A percentile compares a stretch with the other conserved stretches of the same genome.
phyloP scores from a whole-genome alignment of 2,888 invertebrate species.

The Diarsia brunnea region DNA sequence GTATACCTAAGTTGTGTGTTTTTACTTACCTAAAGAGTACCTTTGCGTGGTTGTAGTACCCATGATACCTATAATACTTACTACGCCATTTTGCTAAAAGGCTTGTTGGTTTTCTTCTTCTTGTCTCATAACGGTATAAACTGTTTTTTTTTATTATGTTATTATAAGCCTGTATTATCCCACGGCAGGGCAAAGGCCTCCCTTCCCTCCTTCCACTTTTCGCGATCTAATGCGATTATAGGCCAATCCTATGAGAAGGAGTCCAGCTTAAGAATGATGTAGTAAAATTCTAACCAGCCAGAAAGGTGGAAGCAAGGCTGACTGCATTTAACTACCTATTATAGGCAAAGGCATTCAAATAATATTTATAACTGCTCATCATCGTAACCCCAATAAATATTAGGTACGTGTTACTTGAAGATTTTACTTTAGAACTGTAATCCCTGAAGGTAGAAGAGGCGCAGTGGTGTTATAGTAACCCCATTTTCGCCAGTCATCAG shows the following conservation, averaged over 20 bases:
- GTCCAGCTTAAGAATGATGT: background rate
- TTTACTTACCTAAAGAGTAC: constrained; percentile 14
- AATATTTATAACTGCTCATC: background rate
- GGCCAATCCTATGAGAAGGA: too few species aligned
- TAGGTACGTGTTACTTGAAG: background rate
- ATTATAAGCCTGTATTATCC: too few species aligned
- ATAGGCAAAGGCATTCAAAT: background rate
- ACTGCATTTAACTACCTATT: background rate
- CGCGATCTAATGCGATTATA: too few species aligned
- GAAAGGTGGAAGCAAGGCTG: background rate
- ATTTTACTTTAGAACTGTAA: background rate
- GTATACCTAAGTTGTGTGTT: constrained; percentile 34
- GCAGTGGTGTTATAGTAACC: background rate
- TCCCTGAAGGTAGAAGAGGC: background rate
- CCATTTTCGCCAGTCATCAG: too few species aligned
- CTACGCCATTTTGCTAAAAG: background rate
- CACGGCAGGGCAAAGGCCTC: too few species aligned
- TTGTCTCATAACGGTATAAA: background rate
- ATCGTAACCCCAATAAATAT: background rate
- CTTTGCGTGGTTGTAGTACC: background rate
- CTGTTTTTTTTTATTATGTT: too few species aligned
- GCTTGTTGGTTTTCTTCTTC: background rate
- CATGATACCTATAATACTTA: background rate
- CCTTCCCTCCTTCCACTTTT: too few species aligned
- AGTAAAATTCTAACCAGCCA: background rate